Percentiles rank a stretch among this genome's conserved stretches.
Conservation (phyloP, 1,140 invertebrate species). For the Drosophila obscura region DNA sequence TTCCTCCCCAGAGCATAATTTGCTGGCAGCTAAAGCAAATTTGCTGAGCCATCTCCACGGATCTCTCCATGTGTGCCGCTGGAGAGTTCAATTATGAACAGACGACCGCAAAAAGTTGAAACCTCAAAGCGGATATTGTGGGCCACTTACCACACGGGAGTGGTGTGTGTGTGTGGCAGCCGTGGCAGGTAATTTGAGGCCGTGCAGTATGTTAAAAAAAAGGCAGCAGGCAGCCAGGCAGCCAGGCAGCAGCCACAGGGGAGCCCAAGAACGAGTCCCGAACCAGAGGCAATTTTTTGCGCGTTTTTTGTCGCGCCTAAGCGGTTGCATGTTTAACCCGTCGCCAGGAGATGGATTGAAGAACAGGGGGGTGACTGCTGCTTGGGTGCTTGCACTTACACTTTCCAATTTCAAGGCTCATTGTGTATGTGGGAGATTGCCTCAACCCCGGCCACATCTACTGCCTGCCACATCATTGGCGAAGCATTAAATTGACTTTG, state of each 20-base stretch:
- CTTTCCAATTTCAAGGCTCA: slow-evolving; percentile 73
- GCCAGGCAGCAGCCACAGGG: slow-evolving; percentile 42
- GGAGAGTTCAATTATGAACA: slow-evolving; percentile 77
- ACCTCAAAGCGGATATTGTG: slow-evolving; percentile 58
- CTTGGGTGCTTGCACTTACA: slow-evolving; percentile 4
- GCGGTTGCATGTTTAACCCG: slow-evolving; percentile 45
- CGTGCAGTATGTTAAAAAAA: slow-evolving; percentile 41
- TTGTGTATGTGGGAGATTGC: slow-evolving; percentile 47
- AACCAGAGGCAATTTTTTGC: slow-evolving; percentile 15
- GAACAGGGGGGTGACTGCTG: slow-evolving; percentile 6
- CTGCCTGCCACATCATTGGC: slow-evolving; percentile 30
- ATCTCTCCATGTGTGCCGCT: slow-evolving; percentile 33
- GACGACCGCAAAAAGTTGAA: slow-evolving; percentile 50
- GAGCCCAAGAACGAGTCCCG: slow-evolving; percentile 52
- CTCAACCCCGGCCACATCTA: not conserved
- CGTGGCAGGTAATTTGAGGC: slow-evolving; percentile 45
- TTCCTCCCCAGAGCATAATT: slow-evolving; percentile 55
- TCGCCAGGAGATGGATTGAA: slow-evolving; percentile 11
- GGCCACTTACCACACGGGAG: slow-evolving; percentile 28
- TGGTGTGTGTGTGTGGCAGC: slow-evolving; percentile 10
- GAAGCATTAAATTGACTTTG: slow-evolving; percentile 79
- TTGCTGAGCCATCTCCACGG: slow-evolving; percentile 50
- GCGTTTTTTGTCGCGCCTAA: slow-evolving; percentile 53
- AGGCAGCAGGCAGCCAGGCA: slow-evolving; percentile 34
- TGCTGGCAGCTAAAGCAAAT: slow-evolving; percentile 65